phyloP scores from a whole-genome alignment of 2,888 invertebrate species.

The Adelognathus sp. region DNA sequence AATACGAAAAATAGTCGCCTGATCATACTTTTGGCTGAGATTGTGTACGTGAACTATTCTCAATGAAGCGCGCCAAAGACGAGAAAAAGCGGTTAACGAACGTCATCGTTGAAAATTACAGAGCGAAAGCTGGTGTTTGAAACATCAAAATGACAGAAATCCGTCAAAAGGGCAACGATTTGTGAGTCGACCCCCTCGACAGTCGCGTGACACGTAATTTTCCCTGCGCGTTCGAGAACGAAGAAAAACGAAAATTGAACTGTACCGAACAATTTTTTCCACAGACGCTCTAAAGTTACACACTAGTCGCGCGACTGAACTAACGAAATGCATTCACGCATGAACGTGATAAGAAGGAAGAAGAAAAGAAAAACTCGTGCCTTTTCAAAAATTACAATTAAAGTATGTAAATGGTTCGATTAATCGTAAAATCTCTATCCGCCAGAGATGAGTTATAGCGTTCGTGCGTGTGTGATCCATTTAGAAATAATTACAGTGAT shows the following conservation, averaged over 20 bases:
- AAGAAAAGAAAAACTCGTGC: constrained; percentile 43
- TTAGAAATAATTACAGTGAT: constrained; percentile 21
- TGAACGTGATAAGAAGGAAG: constrained; percentile 6
- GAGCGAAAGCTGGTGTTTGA: not conserved
- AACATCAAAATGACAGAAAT: not conserved
- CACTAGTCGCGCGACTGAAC: constrained; percentile 22
- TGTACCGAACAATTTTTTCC: not conserved
- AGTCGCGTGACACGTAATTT: constrained; percentile 26
- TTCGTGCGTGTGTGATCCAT: constrained; percentile 35
- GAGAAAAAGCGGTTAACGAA: not conserved
- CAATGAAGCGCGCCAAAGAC: not conserved
- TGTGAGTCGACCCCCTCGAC: not conserved
- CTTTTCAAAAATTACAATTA: constrained; percentile 43
- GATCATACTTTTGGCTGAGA: not conserved
- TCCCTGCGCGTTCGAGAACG: constrained; percentile 14
- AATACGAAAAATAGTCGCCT: too few relatives aligned
- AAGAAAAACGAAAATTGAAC: not conserved
- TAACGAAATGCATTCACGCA: constrained; percentile 1
- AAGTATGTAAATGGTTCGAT: constrained; percentile 36
- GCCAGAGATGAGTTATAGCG: constrained; percentile 15
- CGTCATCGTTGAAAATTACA: constrained; percentile 14
- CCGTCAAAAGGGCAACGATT: not conserved
- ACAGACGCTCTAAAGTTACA: not conserved
- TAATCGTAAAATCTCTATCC: constrained; percentile 25
- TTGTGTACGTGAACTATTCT: too few relatives aligned